Percentiles rank a stretch among this genome's conserved stretches.
phyloP scores from a whole-genome alignment of 1,140 invertebrate species.

The Cyclina sinensis region DNA sequence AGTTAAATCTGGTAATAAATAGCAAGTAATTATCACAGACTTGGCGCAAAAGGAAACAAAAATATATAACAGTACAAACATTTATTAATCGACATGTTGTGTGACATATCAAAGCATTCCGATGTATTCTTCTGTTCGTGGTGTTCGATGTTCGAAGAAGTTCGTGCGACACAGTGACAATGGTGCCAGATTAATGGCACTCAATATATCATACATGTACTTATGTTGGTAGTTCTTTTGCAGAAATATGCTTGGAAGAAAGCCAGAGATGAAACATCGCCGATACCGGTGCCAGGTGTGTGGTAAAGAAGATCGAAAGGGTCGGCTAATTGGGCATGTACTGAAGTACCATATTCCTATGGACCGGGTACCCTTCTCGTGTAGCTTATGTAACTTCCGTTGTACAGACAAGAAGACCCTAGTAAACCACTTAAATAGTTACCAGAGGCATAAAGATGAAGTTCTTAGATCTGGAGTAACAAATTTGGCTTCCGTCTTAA shows the following conservation, averaged over 20 bases:
- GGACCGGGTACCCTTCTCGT: background rate
- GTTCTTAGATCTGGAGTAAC: background rate
- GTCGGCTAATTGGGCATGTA: background rate
- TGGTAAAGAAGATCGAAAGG: conserved; percentile 1
- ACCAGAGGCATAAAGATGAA: background rate
- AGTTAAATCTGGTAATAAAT: too few relatives aligned
- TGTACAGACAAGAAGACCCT: background rate
- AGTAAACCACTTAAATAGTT: background rate
- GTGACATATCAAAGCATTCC: too few relatives aligned
- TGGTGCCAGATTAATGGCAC: too few relatives aligned
- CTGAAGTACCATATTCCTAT: conserved; percentile 19
- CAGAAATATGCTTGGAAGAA: background rate
- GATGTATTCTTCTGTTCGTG: too few relatives aligned
- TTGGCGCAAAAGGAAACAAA: too few relatives aligned
- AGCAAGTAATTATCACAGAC: too few relatives aligned
- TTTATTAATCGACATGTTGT: too few relatives aligned
- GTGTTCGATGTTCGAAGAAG: too few relatives aligned
- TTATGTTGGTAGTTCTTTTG: too few relatives aligned
- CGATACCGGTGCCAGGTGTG: background rate
- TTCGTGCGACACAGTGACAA: too few relatives aligned
- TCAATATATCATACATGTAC: too few relatives aligned
- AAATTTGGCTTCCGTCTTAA: background rate
- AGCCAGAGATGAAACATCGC: background rate
- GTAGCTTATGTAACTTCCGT: conserved; percentile 17
- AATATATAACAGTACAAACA: too few relatives aligned